Base-by-base conservation (phyloP, 2,797 vertebrate species). In the Okamejei kenojei region DNA sequence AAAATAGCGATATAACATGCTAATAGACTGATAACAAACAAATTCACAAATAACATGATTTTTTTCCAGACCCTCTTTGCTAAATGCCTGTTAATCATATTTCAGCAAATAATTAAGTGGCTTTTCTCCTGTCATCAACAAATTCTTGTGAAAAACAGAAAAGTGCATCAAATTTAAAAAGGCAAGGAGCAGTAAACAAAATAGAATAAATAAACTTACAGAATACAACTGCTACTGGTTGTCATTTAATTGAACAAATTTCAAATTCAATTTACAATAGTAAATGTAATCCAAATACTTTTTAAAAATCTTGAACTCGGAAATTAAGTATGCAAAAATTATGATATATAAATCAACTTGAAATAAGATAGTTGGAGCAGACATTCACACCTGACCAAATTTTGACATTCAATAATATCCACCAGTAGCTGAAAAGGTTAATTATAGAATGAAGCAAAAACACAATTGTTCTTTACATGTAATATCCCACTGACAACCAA, bases 81-180 rank as follows among this genome's bases (percentile, higher is more conserved):
- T 32, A 86, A 61, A 32, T 86, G 61, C 61, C 11, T 35, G 81
- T 86, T n/a, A 86, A 65, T 65, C 17, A 61, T 63, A 61, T 15
- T 86, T 86, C 6, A 32, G 17, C 11, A 5, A 76, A 86, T 86
- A 65, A 86, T 86, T 86, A 88, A 7, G 21, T 63, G 58, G 29
- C 13, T 86, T 63, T 86, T 32, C 58, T 96, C 96, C 95, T 95
- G 95, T 96, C 96, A 96, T 96, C 96, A 96, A 96, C 96, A 97
- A 97, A 96, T 96, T 96, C 96, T 96, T 96, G 96, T 96, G 96
- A 96, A 96, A 96, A 97, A 96, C 97, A 97, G 96, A 96, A 97
- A 97, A 97, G 96, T 97, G 97, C 96, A 96, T 73, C 71, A 73
- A 26, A 73, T 21, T 73, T 21, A 73, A 21, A 73, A 73, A 45